These are phyloP conservation scores for Galeopsomyia nigrocyanea DNA, from an alignment of 2,888 invertebrate genomes.

Conservation along the genomic window DNA sequence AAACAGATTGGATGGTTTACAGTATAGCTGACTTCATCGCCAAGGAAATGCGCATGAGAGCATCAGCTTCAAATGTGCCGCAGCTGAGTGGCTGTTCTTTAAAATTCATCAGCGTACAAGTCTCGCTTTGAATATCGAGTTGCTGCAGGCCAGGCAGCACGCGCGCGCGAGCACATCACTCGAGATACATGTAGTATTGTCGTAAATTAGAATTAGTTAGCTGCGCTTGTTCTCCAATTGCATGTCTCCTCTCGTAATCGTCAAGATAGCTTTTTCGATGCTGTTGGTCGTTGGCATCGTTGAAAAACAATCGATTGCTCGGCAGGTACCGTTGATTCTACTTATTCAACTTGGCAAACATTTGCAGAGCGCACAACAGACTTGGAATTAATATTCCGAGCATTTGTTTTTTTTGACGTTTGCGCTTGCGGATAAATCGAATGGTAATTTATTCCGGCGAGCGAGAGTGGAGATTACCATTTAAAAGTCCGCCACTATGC, in stretches of 20 bases:
- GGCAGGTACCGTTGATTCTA: slow-evolving; percentile 13
- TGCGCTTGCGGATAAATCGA: slow-evolving; percentile 25
- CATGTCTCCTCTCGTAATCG: too few species aligned
- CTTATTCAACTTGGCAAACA: slow-evolving; percentile 3
- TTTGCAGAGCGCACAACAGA: neutral
- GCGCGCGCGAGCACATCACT: slow-evolving; percentile 5
- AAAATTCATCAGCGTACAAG: slow-evolving; percentile 20
- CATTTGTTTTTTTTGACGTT: slow-evolving; percentile 24
- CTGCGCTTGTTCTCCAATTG: too few species aligned
- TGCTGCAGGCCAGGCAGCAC: neutral
- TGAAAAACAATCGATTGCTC: slow-evolving; percentile 1
- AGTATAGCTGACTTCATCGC: neutral
- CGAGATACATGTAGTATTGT: neutral
- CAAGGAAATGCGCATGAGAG: neutral
- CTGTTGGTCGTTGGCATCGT: neutral
- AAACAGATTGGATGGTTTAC: slow-evolving; percentile 10
- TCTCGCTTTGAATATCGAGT: slow-evolving; percentile 30
- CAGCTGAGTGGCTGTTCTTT: neutral
- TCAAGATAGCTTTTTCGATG: too few species aligned
- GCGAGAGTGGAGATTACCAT: too few species aligned
- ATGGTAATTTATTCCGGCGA: slow-evolving; percentile 23
- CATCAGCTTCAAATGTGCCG: neutral
- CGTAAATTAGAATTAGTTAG: slow-evolving; percentile 3
- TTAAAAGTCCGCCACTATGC: too few species aligned
- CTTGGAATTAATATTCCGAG: slow-evolving; percentile 32